Percentiles rank a stretch among this genome's conserved stretches.
Evolutionary conservation across 1,140 invertebrate genomes (phyloP).

Genomic region (Carcinoscorpius rotundicauda): DNA sequence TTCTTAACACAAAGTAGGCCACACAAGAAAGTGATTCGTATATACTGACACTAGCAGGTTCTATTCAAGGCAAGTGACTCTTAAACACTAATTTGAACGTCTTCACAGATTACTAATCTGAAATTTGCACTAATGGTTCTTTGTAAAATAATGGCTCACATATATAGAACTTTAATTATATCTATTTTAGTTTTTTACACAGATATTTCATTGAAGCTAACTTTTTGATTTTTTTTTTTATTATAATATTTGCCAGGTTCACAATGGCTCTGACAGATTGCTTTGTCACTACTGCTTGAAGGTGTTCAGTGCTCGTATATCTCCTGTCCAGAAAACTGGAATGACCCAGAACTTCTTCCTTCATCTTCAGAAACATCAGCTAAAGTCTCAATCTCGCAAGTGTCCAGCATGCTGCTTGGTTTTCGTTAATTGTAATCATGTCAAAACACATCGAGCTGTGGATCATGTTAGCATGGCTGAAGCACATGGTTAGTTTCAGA

Average conservation of each 20-base stretch:
- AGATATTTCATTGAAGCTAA: too few relatives aligned
- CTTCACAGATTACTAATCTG: too few relatives aligned
- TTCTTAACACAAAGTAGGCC: too few relatives aligned
- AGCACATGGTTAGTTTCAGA: too few relatives aligned
- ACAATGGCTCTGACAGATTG: conserved; percentile 1
- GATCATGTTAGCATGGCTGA: conserved; percentile 7
- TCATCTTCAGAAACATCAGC: conserved; percentile 17
- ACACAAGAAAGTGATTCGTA: too few relatives aligned
- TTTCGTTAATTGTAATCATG: conserved; percentile 8
- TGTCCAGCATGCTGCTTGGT: conserved; percentile 14
- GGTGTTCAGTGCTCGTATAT: conserved; percentile 3
- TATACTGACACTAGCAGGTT: too few relatives aligned
- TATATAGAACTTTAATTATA: too few relatives aligned
- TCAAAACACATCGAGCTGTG: conserved; percentile 4
- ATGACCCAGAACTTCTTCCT: conserved; percentile 6
- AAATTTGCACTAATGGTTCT: too few relatives aligned
- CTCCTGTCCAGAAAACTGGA: conserved; percentile 1
- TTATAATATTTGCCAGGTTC: not conserved
- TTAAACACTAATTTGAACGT: too few relatives aligned
- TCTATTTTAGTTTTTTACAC: too few relatives aligned
- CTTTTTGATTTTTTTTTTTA: not conserved
- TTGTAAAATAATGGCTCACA: too few relatives aligned
- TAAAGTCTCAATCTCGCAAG: conserved; percentile 11
- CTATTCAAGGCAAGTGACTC: too few relatives aligned
- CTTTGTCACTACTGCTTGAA: conserved; percentile 8